phyloP scores from a whole-genome alignment of 2,888 invertebrate genomes.

The Drosophila paracracens region DNA sequence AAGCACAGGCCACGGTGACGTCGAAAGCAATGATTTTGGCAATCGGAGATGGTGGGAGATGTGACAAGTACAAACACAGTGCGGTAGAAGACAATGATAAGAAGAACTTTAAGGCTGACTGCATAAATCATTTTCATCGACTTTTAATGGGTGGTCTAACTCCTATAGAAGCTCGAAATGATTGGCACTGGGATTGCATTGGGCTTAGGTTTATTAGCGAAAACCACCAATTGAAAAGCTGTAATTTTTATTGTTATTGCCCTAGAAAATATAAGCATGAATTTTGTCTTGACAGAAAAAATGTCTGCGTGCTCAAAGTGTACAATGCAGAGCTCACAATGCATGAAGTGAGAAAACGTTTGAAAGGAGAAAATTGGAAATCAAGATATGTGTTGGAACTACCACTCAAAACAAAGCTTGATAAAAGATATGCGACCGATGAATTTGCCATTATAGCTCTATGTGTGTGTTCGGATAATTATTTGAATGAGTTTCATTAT shows the following conservation, averaged over 20 bases:
- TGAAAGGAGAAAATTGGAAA: conserved; percentile 33
- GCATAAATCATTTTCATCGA: conserved; percentile 7
- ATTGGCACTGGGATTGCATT: conserved; percentile 27
- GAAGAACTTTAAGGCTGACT: not conserved
- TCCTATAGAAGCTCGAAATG: not conserved
- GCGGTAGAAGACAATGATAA: not conserved
- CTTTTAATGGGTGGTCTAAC: conserved; percentile 20
- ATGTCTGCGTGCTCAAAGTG: not conserved
- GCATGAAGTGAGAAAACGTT: not conserved
- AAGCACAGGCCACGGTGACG: not conserved
- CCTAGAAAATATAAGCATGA: not conserved
- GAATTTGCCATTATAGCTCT: not conserved
- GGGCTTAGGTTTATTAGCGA: not conserved
- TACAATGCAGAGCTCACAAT: conserved; percentile 7
- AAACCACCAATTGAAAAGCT: conserved; percentile 15
- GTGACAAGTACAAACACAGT: not conserved
- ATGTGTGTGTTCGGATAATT: too few species aligned
- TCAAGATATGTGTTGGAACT: not conserved
- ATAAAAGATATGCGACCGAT: not conserved
- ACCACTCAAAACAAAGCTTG: not conserved
- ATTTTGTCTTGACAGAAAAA: too few species aligned
- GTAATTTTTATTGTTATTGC: conserved; percentile 8
- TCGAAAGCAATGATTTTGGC: conserved; percentile 16
- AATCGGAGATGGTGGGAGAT: conserved; percentile 25
- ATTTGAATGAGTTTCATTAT: too few species aligned